Base-by-base conservation (phyloP, 2,888 invertebrate species). In the Bellardia pandia region DNA sequence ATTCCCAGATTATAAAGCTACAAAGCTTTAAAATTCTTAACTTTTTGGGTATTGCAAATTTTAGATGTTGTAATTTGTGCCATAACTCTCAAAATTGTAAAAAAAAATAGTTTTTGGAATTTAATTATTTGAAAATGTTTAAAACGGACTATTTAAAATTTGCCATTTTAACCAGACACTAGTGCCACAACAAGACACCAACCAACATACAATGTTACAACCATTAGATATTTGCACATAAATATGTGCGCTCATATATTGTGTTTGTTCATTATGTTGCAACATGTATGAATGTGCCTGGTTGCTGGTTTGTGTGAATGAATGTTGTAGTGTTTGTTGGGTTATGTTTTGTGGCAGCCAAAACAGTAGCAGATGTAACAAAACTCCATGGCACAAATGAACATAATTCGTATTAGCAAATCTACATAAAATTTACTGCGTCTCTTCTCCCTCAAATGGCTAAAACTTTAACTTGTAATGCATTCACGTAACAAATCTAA, bases 391-490 rank as follows among this genome's bases (percentile, higher is more conserved):
- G 81, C 77, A 71, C 85, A 83, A 92, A 91, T 91, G 90, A 90
- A 91, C 92, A 92, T 91, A 92, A 92, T 91, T 92, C 90, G 92
- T 91, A 90, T 92, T 91, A 91, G 91, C 89, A 92, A 92, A 92
- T 92, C 92, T 92, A 92, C 92, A 92, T 92, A 91, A 91, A 92
- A 92, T 92, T 91, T 91, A 92, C 91, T 90, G 88, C 89, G 90
- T 88, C 86, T 88, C 87, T 88, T 64, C 71, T 72, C 64, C 77
- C 76, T 90, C 90, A 89, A 83, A 85, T 79, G 84, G 77, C 62
- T 77, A 51, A 86, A 85, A 80, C 74, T 53, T 75, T 71, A 58
- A 58, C 53, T 60, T 62, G 72, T 62, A 68, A 72, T 84, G 79
- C 84, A 86, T 76, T 66, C 45, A 84, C 72, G 60, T 76, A 68